phyloP scores from a whole-genome alignment of 2,797 vertebrate genomes.

The Rallus crepitans region DNA sequence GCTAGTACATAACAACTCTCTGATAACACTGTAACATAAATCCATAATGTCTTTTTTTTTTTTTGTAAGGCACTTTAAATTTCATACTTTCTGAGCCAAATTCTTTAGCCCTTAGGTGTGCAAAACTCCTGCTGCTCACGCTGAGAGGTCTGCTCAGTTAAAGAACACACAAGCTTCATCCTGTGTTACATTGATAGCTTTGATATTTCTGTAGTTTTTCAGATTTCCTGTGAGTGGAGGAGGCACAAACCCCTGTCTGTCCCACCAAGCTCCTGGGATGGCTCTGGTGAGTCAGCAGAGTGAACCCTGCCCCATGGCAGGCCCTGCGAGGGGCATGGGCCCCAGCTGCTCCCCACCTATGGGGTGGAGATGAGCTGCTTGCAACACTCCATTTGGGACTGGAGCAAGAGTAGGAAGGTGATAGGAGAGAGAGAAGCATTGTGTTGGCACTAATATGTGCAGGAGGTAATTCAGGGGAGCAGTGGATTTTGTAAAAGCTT shows the following conservation, averaged over 20 bases:
- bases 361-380: rapidly evolving
- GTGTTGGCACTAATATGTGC: rapidly evolving
- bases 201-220: neutral
- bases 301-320: rapidly evolving
- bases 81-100: neutral
- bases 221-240: neutral
- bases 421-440: neutral
- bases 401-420: neutral
- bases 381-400: rapidly evolving
- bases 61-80: neutral
- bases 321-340: rapidly evolving
- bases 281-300: neutral
- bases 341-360: neutral
- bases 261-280: neutral
- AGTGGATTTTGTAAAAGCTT: neutral
- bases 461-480: neutral
- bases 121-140: neutral
- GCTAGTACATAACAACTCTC: neutral
- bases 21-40: neutral
- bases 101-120: neutral
- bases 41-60: neutral
- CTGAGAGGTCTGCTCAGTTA: neutral
- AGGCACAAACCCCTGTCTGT: neutral
- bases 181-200: neutral
- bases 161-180: neutral